Percentiles rank a stretch among this genome's conserved stretches.
These are phyloP conservation scores for Brassicogethes aeneus DNA, from an alignment of 2,888 invertebrate genomes.

Conservation along the genomic window DNA sequence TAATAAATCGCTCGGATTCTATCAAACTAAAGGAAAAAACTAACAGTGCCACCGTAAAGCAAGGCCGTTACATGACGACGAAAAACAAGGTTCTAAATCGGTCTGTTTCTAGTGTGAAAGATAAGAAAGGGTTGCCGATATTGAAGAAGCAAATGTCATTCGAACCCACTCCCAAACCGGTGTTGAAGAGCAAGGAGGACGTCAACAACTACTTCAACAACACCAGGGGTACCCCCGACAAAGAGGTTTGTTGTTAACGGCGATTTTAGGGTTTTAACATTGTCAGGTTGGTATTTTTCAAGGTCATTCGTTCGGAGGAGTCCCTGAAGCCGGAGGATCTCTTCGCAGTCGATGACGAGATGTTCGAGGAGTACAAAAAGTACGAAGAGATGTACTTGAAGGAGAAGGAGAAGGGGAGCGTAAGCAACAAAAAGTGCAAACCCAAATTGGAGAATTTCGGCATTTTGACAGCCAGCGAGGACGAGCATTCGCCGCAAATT, in stretches of 20 bases:
- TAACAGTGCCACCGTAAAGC: neutral
- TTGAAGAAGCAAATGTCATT: conserved; percentile 50
- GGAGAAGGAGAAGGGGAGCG: conserved; percentile 37
- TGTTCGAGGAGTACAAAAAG: conserved; percentile 39
- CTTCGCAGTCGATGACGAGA: conserved; percentile 34
- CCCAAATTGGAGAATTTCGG: conserved; percentile 18
- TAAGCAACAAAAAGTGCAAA: conserved; percentile 26
- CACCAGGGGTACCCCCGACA: too few species aligned
- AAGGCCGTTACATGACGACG: neutral
- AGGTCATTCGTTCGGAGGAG: too few species aligned
- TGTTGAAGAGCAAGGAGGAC: conserved; percentile 36
- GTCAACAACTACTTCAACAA: conserved; percentile 31
- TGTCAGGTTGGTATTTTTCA: too few species aligned
- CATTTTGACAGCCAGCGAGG: conserved; percentile 23
- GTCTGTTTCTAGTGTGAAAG: conserved; percentile 6
- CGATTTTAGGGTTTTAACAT: too few species aligned
- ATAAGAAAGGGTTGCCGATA: conserved; percentile 38
- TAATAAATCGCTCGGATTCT: conserved; percentile 1
- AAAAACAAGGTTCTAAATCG: neutral
- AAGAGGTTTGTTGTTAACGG: too few species aligned
- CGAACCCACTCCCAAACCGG: conserved; percentile 39
- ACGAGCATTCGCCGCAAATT: conserved; percentile 24
- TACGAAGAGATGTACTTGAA: conserved; percentile 37
- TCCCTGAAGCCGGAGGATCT: conserved; percentile 29
- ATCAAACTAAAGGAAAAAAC: neutral